A percentile compares a stretch with the other conserved stretches of the same genome.
These are phyloP conservation scores for Leptura quadrifasciata DNA, from an alignment of 2,888 invertebrate species.

Conservation along the genomic window DNA sequence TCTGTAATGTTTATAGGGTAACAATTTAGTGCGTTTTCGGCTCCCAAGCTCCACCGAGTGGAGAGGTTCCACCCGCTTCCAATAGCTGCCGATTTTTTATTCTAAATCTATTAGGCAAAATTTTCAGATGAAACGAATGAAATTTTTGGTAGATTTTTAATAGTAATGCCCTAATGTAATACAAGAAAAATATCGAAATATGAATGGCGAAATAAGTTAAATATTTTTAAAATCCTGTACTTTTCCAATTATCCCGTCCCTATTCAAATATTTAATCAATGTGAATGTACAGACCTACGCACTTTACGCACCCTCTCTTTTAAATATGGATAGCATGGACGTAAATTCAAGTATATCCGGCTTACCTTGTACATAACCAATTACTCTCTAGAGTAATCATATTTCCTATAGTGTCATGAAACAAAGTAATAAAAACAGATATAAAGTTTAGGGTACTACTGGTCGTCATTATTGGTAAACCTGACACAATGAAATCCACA, in stretches of 20 bases:
- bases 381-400: constrained; percentile 40
- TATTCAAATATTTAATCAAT: constrained; percentile 22
- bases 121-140: too few species aligned
- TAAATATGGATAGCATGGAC: background rate
- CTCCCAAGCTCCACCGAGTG: too few species aligned
- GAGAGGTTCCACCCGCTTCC: too few species aligned
- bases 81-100: too few species aligned
- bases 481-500: background rate
- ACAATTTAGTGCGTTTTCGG: too few species aligned
- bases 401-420: constrained; percentile 33
- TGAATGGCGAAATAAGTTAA: too few species aligned
- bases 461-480: background rate
- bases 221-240: too few species aligned
- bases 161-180: too few species aligned
- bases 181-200: too few species aligned
- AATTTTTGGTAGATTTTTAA: too few species aligned
- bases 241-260: background rate
- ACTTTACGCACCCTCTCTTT: constrained; percentile 1
- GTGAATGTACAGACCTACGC: constrained; percentile 8
- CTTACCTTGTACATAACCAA: constrained; percentile 22
- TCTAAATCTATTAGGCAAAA: too few species aligned
- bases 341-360: constrained; percentile 23
- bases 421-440: constrained; percentile 36
- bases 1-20: too few species aligned
- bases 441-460: constrained; percentile 12